These are phyloP conservation scores for Nycticorax nycticorax DNA, from an alignment of 2,113 vertebrate species.

Conservation along the genomic window DNA sequence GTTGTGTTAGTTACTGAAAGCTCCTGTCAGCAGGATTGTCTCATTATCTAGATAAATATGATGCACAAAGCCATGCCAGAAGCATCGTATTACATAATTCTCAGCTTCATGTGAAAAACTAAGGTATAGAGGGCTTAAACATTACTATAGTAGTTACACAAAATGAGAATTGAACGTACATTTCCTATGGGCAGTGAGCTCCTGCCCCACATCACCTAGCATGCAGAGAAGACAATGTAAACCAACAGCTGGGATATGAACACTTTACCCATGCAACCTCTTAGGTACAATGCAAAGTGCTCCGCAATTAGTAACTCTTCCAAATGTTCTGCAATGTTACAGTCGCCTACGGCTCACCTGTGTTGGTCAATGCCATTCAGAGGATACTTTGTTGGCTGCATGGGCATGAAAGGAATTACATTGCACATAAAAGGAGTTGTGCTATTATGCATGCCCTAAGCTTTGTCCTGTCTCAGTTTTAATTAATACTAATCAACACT, in stretches of 20 bases:
- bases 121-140: background rate
- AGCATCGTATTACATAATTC: background rate
- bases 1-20: background rate
- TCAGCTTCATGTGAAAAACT: background rate
- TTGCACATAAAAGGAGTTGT: background rate
- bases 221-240: background rate
- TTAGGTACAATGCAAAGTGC: background rate
- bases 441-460: background rate
- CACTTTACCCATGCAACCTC: background rate
- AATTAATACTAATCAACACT: background rate
- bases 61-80: background rate
- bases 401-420: background rate
- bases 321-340: background rate
- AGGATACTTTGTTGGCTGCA: background rate
- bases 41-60: background rate
- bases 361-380: background rate
- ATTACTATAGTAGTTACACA: background rate
- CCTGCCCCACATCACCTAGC: fast-evolving
- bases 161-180: background rate
- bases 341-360: background rate
- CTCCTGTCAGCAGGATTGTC: background rate
- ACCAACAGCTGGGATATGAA: background rate
- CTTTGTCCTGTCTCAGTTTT: background rate
- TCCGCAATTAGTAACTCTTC: background rate
- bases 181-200: background rate